Evolutionary conservation across 2,888 invertebrate species (phyloP).

Genomic region (Cosmia trapezina): DNA sequence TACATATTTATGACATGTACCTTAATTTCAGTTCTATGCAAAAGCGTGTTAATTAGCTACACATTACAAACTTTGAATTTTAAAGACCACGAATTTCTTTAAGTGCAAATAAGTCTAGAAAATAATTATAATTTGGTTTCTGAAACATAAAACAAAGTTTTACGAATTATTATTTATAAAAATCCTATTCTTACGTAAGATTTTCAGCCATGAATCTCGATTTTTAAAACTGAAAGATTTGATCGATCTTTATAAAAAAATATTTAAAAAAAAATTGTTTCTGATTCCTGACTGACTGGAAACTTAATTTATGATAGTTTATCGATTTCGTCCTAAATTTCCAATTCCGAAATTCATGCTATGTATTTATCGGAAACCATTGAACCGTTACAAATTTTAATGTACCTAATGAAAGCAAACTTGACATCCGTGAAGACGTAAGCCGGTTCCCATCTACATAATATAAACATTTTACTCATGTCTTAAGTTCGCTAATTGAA

Average conservation of each 20-base stretch:
- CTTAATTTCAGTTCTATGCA: neutral
- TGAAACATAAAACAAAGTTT: neutral
- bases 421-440: conserved; percentile 40
- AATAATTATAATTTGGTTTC: neutral
- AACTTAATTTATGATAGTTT: neutral
- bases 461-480: conserved; percentile 68
- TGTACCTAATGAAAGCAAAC: conserved; percentile 37
- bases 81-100: neutral
- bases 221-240: too few relatives aligned
- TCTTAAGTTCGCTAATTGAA: conserved; percentile 74
- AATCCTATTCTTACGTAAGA: too few relatives aligned
- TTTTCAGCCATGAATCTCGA: too few relatives aligned
- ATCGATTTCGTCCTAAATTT: neutral
- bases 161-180: neutral
- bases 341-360: neutral
- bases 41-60: conserved; percentile 13
- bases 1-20: conserved; percentile 25
- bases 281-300: neutral
- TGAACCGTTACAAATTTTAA: conserved; percentile 38
- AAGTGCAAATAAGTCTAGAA: neutral
- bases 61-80: conserved; percentile 5
- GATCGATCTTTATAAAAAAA: too few relatives aligned
- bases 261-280: too few relatives aligned
- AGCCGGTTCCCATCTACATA: conserved; percentile 48
- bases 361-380: conserved; percentile 7